Evolutionary conservation across 1,140 invertebrate species (phyloP).

Genomic region (Drosophila azteca): DNA sequence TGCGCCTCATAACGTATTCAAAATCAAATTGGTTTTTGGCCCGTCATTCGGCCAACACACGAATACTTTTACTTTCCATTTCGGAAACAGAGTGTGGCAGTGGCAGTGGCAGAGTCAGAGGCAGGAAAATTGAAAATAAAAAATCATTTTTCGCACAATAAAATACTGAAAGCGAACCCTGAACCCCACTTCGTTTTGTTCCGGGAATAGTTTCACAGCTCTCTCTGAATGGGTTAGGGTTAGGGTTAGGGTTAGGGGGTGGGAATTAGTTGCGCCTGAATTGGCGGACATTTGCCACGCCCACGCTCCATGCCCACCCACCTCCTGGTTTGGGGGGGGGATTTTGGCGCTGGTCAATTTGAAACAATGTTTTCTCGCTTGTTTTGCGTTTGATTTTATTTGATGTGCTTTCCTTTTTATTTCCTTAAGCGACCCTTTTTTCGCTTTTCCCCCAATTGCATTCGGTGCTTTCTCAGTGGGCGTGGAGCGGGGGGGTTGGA

Average conservation of each 20-base stretch:
- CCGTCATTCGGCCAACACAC: conserved; percentile 54
- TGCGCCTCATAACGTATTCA: conserved; percentile 81
- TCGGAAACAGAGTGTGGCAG: conserved; percentile 28
- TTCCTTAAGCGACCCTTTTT: conserved; percentile 44
- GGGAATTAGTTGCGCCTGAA: conserved; percentile 82
- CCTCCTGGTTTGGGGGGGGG: conserved; percentile 9
- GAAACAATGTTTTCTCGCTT: conserved; percentile 79
- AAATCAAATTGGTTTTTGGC: conserved; percentile 72
- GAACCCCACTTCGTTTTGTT: conserved; percentile 26
- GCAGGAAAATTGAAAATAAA: conserved; percentile 78
- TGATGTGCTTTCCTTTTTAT: conserved; percentile 69
- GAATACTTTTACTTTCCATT: conserved; percentile 72
- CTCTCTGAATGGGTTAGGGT: conserved; percentile 2
- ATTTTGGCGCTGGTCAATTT: conserved; percentile 65
- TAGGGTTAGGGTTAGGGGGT: conserved; percentile 2
- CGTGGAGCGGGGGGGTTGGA: background rate
- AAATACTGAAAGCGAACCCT: conserved; percentile 64
- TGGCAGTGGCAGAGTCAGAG: too few species aligned
- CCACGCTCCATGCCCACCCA: conserved; percentile 5
- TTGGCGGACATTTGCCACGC: conserved; percentile 66
- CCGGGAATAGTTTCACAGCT: conserved; percentile 46
- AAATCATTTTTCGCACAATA: conserved; percentile 83
- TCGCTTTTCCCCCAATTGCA: conserved; percentile 45
- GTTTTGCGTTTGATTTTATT: conserved; percentile 81
- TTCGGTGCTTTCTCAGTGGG: background rate